Conservation (phyloP, 2,797 vertebrate genomes). For the Mionectes olivaceus region DNA sequence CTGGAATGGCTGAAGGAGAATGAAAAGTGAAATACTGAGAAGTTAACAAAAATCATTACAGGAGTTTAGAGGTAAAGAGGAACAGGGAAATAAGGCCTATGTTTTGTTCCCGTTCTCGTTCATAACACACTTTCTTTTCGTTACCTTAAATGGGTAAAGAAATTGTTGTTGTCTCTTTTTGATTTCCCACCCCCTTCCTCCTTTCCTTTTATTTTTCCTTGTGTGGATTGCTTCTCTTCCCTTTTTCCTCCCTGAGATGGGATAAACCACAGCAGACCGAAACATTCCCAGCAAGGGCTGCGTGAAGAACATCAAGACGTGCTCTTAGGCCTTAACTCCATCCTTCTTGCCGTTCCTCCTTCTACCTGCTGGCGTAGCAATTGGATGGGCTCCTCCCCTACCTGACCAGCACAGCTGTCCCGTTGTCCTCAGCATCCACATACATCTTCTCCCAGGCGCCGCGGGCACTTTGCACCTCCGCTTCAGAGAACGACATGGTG, state of each 20-base stretch:
- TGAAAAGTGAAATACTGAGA: background rate
- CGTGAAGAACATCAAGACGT: background rate
- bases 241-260: background rate
- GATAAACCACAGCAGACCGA: background rate
- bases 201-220: background rate
- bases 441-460: conserved; percentile 59
- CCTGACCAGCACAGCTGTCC: conserved; percentile 61
- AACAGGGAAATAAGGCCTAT: background rate
- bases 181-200: background rate
- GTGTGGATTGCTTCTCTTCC: background rate
- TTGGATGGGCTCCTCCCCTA: background rate
- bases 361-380: background rate
- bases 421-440: conserved; percentile 56
- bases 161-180: background rate
- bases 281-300: background rate
- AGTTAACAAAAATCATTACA: background rate
- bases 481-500: conserved; percentile 50
- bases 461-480: conserved; percentile 54
- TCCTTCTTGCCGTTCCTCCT: background rate
- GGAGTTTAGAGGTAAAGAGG: background rate
- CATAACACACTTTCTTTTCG: background rate
- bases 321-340: background rate
- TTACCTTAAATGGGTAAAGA: background rate
- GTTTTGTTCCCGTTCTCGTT: background rate
- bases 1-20: background rate